phyloP scores from a whole-genome alignment of 2,797 vertebrate genomes.

The Graptemys geographica region DNA sequence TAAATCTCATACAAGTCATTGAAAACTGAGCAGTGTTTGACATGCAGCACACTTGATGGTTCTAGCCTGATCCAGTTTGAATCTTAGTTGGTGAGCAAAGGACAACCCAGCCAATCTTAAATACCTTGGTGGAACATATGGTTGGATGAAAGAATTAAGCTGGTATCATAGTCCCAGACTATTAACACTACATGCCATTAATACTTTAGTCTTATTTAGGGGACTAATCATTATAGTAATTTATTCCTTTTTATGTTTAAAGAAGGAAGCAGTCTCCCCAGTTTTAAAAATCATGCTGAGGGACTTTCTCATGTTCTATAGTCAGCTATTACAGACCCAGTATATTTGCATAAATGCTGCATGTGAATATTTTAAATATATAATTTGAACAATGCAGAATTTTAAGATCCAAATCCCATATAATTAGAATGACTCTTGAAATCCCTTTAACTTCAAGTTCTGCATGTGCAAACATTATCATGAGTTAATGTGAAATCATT shows the following conservation, averaged over 20 bases:
- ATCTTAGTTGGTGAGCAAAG: conserved; percentile 9
- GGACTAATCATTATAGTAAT: conserved; percentile 35
- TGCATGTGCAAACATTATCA: conserved; percentile 64
- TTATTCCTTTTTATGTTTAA: conserved; percentile 22
- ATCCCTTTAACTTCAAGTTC: conserved; percentile 61
- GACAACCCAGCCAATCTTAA: conserved; percentile 19
- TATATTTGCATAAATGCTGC: conserved; percentile 32
- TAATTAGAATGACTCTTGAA: conserved; percentile 65
- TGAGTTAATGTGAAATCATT: conserved; percentile 47
- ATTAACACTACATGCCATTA: conserved; percentile 29
- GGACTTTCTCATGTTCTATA: not conserved
- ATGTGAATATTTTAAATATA: conserved; percentile 52
- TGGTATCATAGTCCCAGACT: conserved; percentile 2
- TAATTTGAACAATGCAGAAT: conserved; percentile 46
- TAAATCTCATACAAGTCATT: not conserved
- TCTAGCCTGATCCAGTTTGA: not conserved
- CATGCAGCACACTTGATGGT: not conserved
- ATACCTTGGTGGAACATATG: not conserved
- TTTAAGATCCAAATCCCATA: conserved; percentile 39
- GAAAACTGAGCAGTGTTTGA: not conserved
- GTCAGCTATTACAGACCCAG: not conserved
- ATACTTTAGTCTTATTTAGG: conserved; percentile 5
- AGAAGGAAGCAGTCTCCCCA: not conserved
- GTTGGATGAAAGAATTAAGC: not conserved
- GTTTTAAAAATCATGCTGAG: not conserved